Base-by-base conservation (phyloP, 2,888 invertebrate species). In the Cephus runcator region DNA sequence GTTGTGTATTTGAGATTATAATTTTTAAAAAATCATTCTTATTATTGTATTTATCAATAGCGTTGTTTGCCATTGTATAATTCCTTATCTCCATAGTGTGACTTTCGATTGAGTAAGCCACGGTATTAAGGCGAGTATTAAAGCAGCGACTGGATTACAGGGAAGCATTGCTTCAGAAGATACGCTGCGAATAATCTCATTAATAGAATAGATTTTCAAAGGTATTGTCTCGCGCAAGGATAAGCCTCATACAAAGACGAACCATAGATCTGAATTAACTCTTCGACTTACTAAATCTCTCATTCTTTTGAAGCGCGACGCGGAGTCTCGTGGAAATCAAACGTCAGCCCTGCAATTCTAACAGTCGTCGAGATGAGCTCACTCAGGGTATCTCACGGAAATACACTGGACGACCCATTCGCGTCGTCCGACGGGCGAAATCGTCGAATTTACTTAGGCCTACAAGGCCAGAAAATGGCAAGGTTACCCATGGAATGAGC, bases 181-280 rank as follows among this genome's bases (percentile, higher is more conserved):
- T 34, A 34, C 35, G 74, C 30, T 9, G 74, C 36, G 74, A 34
- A 74, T 74, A 74, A 74, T 74, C 74, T 35, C 35, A 74, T 35
- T 74, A 74, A 74, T 74, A 34, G 34, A 74, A 74, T 74, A 35
- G 74, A 74, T 74, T 56, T 56, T 74, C 74, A 6, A 31, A 30
- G 31, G 23, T 36, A 74, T 74, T 74, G 74, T 74, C 34, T 34
- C 11, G 74, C 35, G 35, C 74, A 23, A n/a, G 30, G 33, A 34
- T 36, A 12, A 74, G 74, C 34, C 34, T 35, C 71, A 0, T 23
- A 34, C 71, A 71, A 71, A 71, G 34, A 31, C 33, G 71, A 71
- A 71, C 12, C 12, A 71, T 71, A 71, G 34, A 71, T 71, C 71
- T 31, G 34, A 71, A 71, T 71, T 71, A 71, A 30, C 31, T 71